Conservation (phyloP, 2,888 invertebrate genomes). For the Lochmaea crataegi region DNA sequence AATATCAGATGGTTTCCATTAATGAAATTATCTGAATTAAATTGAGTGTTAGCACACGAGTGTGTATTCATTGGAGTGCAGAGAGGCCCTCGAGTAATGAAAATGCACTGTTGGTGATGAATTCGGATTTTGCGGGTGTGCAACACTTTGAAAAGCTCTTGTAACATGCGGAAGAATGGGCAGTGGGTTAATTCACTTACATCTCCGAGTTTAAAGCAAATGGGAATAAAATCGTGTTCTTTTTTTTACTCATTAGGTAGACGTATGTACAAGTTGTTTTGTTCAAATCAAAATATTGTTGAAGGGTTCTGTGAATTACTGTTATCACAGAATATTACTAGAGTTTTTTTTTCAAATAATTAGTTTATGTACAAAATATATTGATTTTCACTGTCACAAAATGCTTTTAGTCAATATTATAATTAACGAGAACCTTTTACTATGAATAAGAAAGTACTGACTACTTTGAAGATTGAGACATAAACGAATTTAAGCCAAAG, state of each 20-base stretch:
- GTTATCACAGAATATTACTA: no score
- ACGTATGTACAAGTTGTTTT: neutral
- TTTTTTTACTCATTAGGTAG: neutral
- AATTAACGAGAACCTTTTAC: no score
- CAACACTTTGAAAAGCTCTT: constrained; percentile 2
- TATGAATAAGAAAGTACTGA: no score
- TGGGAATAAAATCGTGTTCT: neutral
- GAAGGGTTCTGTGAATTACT: no score
- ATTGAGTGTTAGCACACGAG: constrained; percentile 12
- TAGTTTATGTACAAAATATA: no score
- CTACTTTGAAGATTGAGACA: no score
- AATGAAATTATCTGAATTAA: constrained; percentile 11
- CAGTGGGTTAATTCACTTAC: neutral
- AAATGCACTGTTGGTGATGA: constrained; percentile 21
- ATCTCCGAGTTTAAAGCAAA: neutral
- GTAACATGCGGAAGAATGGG: neutral
- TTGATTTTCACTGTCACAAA: no score
- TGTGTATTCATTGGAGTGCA: constrained; percentile 21
- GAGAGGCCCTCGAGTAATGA: constrained; percentile 19
- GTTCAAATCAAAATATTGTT: no score
- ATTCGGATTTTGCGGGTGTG: constrained; percentile 10
- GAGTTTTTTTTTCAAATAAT: no score
- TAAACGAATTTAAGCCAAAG: no score
- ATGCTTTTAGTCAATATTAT: no score
- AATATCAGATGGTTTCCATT: neutral